Evolutionary conservation across 2,888 invertebrate species (phyloP).

Genomic region (Sminthurides aquaticus): DNA sequence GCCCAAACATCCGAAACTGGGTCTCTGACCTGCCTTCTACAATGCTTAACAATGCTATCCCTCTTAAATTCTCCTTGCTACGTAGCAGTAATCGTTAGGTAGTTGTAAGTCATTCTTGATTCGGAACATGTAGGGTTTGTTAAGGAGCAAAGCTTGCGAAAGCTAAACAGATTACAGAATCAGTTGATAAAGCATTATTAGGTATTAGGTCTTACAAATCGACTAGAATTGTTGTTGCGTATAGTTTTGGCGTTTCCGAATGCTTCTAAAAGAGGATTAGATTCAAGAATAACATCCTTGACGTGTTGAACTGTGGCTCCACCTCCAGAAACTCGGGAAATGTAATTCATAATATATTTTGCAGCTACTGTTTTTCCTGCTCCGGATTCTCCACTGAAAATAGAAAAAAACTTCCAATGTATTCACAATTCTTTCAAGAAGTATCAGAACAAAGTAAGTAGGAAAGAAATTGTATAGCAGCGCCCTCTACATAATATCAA

Average conservation of each 20-base stretch:
- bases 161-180: no score
- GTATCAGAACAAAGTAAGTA: background rate
- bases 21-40: no score
- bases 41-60: no score
- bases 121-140: no score
- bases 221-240: conserved; percentile 59
- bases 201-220: conserved; percentile 63
- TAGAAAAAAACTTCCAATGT: conserved; percentile 11
- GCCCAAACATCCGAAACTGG: no score
- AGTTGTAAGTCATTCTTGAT: no score
- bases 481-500: background rate
- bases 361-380: conserved; percentile 63
- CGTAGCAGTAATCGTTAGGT: no score
- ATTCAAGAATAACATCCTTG: conserved; percentile 61
- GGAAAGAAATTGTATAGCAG: conserved; percentile 3
- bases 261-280: conserved; percentile 61
- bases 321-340: conserved; percentile 59
- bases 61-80: no score
- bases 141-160: no score
- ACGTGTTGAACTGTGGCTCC: conserved; percentile 57
- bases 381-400: conserved; percentile 58
- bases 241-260: conserved; percentile 63
- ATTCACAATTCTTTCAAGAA: background rate
- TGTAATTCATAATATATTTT: conserved; percentile 61
- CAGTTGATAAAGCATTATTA: no score